These are phyloP conservation scores for Rachycentron canadum DNA, from an alignment of 2,797 vertebrate genomes.

Conservation along the genomic window DNA sequence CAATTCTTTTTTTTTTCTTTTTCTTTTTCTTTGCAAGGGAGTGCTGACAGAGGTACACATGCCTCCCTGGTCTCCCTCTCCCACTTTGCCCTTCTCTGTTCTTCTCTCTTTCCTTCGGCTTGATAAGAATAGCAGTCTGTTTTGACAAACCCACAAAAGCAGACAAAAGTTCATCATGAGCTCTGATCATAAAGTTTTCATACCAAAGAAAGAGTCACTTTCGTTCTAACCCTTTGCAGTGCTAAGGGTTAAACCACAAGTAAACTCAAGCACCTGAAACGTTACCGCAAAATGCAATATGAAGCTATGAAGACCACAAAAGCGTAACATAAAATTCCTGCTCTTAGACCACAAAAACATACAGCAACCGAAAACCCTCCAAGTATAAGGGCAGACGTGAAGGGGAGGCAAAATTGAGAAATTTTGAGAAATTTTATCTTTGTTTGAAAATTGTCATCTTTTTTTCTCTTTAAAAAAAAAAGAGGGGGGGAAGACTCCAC, in stretches of 20 bases:
- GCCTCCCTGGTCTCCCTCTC: conserved; percentile 35
- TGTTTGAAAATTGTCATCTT: too few relatives aligned
- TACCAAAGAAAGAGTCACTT: background rate
- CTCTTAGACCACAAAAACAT: background rate
- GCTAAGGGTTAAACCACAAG: background rate
- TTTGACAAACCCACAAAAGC: background rate
- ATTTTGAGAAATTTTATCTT: too few relatives aligned
- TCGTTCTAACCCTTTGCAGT: background rate
- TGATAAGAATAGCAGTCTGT: conserved; percentile 24
- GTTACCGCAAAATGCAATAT: background rate
- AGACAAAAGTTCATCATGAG: background rate
- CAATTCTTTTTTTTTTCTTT: conserved; percentile 46
- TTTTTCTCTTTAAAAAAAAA: too few relatives aligned
- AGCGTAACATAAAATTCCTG: background rate
- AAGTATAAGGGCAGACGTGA: background rate
- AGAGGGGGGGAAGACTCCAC: background rate
- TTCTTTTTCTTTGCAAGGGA: too few relatives aligned
- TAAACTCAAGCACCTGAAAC: background rate
- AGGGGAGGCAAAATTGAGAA: background rate
- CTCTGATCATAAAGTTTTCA: background rate
- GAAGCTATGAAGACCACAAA: background rate
- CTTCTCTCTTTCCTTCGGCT: conserved; percentile 6
- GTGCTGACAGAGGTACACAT: conserved; percentile 52
- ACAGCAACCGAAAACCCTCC: background rate
- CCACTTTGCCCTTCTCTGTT: conserved; percentile 6